A percentile compares a stretch with the other conserved stretches of the same genome.
phyloP scores from a whole-genome alignment of 2,113 vertebrate genomes.

The Serinus canaria region DNA sequence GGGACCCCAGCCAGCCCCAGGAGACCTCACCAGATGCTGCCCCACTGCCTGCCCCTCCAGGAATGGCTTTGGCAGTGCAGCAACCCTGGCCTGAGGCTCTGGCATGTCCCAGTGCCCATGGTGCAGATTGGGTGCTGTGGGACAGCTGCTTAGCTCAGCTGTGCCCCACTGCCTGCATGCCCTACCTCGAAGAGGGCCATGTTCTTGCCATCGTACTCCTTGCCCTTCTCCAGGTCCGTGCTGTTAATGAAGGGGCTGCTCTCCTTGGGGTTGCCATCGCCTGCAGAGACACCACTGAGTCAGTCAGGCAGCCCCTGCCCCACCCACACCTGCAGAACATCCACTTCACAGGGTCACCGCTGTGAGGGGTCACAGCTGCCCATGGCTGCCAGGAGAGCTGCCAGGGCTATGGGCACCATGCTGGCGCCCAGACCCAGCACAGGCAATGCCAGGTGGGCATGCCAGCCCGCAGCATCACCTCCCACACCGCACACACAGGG shows the following conservation, averaged over 20 bases:
- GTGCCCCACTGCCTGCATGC: fast-evolving
- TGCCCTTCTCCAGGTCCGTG: conserved; percentile 91
- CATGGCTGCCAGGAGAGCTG: neutral
- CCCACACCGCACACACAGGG: fast-evolving
- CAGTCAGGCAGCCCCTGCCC: neutral
- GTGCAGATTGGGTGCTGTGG: fast-evolving
- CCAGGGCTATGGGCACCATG: fast-evolving
- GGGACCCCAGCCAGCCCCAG: neutral
- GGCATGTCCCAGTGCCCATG: fast-evolving
- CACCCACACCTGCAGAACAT: neutral
- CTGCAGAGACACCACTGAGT: conserved; percentile 50
- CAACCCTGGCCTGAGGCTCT: neutral
- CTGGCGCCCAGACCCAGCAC: fast-evolving
- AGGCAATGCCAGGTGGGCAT: fast-evolving
- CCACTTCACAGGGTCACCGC: fast-evolving
- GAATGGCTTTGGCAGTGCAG: fast-evolving
- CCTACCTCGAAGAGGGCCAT: conserved; percentile 98
- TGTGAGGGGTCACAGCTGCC: fast-evolving
- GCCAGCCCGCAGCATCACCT: neutral
- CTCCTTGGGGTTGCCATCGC: conserved; percentile 96
- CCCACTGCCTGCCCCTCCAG: fast-evolving
- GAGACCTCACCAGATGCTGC: neutral
- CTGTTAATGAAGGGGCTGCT: conserved; percentile 99
- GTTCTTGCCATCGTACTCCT: conserved; percentile 94
- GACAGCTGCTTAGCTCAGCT: neutral